Percentiles rank a stretch among this genome's conserved stretches.
phyloP scores from a whole-genome alignment of 2,888 invertebrate species.

The Drosophila mercatorum region DNA sequence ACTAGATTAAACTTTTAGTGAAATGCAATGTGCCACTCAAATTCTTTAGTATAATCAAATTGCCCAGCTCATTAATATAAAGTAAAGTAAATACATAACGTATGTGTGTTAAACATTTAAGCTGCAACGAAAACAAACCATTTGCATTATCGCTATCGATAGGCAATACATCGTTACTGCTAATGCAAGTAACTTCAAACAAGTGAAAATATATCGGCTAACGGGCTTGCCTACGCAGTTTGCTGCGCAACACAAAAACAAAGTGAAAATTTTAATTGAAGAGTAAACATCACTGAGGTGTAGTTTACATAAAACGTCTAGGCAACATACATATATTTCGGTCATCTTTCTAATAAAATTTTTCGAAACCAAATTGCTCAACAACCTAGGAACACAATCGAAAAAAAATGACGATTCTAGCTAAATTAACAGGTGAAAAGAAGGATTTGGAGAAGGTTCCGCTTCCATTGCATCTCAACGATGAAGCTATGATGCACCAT shows the following conservation, averaged over 20 bases:
- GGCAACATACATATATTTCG: constrained; percentile 18
- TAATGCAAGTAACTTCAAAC: constrained; percentile 4
- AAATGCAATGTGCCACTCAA: not conserved
- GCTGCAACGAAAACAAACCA: not conserved
- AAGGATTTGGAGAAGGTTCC: constrained; percentile 88
- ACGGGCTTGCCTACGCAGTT: constrained; percentile 47
- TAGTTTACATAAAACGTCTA: constrained; percentile 17
- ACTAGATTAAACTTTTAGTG: not conserved
- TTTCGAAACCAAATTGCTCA: constrained; percentile 30
- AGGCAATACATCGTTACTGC: constrained; percentile 1
- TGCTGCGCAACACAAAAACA: constrained; percentile 48
- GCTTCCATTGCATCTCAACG: constrained; percentile 87
- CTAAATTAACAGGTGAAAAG: constrained; percentile 90
- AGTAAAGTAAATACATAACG: not conserved
- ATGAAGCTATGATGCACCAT: constrained; percentile 73
- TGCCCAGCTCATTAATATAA: no score
- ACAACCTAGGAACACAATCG: not conserved
- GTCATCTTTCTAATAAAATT: constrained; percentile 35
- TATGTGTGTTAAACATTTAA: not conserved
- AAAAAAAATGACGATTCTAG: constrained; percentile 91
- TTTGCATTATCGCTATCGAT: constrained; percentile 6
- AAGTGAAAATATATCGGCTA: constrained; percentile 16
- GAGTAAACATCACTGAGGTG: constrained; percentile 51
- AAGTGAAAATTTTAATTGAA: constrained; percentile 58
- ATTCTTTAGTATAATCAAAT: not conserved